phyloP scores from a whole-genome alignment of 1,140 invertebrate species.

The Orchesella cincta region DNA sequence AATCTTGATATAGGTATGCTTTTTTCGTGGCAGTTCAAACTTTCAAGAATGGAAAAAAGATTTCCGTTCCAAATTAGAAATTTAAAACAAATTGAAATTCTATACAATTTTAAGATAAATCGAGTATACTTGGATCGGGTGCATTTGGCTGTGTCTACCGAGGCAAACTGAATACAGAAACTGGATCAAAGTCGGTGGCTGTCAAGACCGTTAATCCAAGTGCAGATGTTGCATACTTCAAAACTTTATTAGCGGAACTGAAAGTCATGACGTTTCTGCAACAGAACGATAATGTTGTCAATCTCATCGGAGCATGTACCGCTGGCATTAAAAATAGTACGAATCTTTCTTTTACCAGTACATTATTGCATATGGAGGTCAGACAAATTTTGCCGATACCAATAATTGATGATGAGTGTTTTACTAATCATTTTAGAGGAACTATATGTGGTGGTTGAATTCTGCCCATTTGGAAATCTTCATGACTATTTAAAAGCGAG shows the following conservation, averaged over 20 bases:
- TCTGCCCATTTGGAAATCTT: slow-evolving; percentile 59
- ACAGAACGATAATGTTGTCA: slow-evolving; percentile 62
- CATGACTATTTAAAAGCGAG: slow-evolving; percentile 55
- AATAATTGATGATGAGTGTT: too few relatives aligned
- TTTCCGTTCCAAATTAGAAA: background rate
- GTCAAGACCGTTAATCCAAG: slow-evolving; percentile 54
- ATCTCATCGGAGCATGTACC: slow-evolving; percentile 62
- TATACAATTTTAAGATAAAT: slow-evolving; percentile 40
- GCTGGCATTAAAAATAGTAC: slow-evolving; percentile 35
- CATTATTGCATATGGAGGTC: background rate
- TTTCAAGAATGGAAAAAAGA: background rate
- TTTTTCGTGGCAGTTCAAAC: background rate
- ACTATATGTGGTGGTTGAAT: slow-evolving; percentile 59
- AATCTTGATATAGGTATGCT: slow-evolving; percentile 34
- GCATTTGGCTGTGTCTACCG: slow-evolving; percentile 62
- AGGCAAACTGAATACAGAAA: slow-evolving; percentile 49
- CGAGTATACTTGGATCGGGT: slow-evolving; percentile 57
- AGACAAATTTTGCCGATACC: too few relatives aligned
- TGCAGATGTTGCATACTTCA: slow-evolving; percentile 68
- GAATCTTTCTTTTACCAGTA: background rate
- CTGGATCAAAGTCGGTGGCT: slow-evolving; percentile 52
- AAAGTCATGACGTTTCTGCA: slow-evolving; percentile 63
- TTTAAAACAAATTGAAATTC: background rate
- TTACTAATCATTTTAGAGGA: slow-evolving; percentile 53
- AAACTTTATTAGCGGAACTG: slow-evolving; percentile 62